Evolutionary conservation across 2,113 vertebrate species (phyloP), one percentile per base, ranked within the genome.

Genomic region (Eurypyga helias): DNA sequence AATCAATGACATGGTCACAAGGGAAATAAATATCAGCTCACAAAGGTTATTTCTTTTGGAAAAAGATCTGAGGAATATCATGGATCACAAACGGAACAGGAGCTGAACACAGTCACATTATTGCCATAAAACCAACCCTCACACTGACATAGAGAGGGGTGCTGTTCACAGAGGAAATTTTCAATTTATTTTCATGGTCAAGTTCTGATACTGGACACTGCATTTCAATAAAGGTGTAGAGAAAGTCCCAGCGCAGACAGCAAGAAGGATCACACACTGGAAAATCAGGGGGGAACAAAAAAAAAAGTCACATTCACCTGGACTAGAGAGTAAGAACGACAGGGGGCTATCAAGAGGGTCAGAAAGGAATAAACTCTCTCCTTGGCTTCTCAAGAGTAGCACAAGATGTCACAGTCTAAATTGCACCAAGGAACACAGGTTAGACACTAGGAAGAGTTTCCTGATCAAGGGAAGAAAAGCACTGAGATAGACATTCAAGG

Each of bases 161-260:
- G 4, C 25, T 54, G 46, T 14, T 46, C 73, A 64, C 60, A n/a
- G 23, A 34, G 66, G 31, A 28, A 87, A 52, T 5, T 66, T 43
- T 4, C 11, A 25, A 11, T 6, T 49, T 17, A 24, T 1, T 15
- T 2, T 55, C 18, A 18, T 18, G 16, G 4, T 5, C 5, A 57
- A 57, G 34, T 19, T 52, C 62, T 51, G 49, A 46, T 3, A 57
- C 0, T 3, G 58, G 85, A 26, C 15, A 62, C 31, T 23, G 11
- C 26, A 12, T 34, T 61, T 29, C 69, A 24, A 0, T 4, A 4
- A 64, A 52, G 23, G 3, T 41, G 14, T 13, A 51, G 20, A 33
- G 25, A 10, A 81, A 66, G 29, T 26, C 55, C 34, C 51, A 38
- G 0, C 0, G 26, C 13, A 29, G 67, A 43, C 11, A 38, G 54